phyloP scores from a whole-genome alignment of 1,140 invertebrate species.

The fruit fly (Drosophila melanogaster) region Release_6_plus_ISO1_MT NT_033777.3:18504501-18505000 shows the following conservation, averaged over 20 bases:
- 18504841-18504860: conserved; percentile 79
- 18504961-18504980: conserved; percentile 74
- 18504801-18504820: conserved; percentile 75
- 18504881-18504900: conserved; percentile 64
- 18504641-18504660: conserved; percentile 24
- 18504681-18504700: conserved; percentile 80
- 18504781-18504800: conserved; percentile 30
- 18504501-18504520: no score
- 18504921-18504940: conserved; percentile 33
- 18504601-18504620: conserved; percentile 42
- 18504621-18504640: conserved; percentile 64
- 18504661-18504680: conserved; percentile 20
- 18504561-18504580: not conserved
- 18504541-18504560: no score
- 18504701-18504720: conserved; percentile 50
- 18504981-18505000: conserved; percentile 78
- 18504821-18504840: conserved; percentile 77
- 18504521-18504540: no score
- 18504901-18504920: not conserved
- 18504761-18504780: conserved; percentile 13
- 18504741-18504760: not conserved
- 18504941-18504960: conserved; percentile 74
- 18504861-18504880: conserved; percentile 41
- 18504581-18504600: not conserved
- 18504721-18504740: conserved; percentile 31